Evolutionary conservation across 2,797 vertebrate species (phyloP).

Genomic region (Lithobates pipiens): DNA sequence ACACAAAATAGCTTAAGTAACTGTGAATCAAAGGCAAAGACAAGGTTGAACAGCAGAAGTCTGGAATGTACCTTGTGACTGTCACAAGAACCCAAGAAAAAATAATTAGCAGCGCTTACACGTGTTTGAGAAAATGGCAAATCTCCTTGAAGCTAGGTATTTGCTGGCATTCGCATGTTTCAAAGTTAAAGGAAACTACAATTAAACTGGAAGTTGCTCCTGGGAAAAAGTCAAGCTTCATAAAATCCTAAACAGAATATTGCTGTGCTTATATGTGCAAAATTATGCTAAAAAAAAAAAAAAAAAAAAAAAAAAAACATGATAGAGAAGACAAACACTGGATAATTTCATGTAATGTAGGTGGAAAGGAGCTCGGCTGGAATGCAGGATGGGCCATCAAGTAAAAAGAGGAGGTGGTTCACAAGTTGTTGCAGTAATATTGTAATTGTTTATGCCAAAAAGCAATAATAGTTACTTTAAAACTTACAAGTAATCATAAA

Average conservation of each 20-base stretch:
- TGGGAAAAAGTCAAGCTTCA: not conserved
- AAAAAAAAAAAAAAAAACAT: no score
- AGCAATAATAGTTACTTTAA: no score
- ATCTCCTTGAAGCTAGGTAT: slow-evolving; percentile 1
- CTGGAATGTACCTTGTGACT: slow-evolving; percentile 55
- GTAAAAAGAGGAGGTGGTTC: no score
- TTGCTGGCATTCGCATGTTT: slow-evolving; percentile 16
- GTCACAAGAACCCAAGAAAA: slow-evolving; percentile 52
- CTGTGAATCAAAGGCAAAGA: slow-evolving; percentile 32
- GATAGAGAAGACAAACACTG: no score
- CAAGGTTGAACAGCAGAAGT: slow-evolving; percentile 34
- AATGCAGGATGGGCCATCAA: no score
- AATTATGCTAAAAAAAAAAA: no score
- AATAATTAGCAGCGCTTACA: slow-evolving; percentile 38
- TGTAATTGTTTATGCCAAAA: no score
- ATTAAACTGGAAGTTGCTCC: not conserved
- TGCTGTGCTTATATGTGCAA: no score
- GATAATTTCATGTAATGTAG: no score
- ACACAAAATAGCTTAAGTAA: slow-evolving; percentile 32
- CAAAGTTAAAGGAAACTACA: slow-evolving; percentile 27
- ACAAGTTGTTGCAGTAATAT: no score
- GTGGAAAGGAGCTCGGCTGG: no score
- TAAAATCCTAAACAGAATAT: not conserved
- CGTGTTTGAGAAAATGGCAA: not conserved
- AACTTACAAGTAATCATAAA: no score